Evolutionary conservation across 2,797 vertebrate genomes (phyloP).

Genomic region (Holocentrus rufus): DNA sequence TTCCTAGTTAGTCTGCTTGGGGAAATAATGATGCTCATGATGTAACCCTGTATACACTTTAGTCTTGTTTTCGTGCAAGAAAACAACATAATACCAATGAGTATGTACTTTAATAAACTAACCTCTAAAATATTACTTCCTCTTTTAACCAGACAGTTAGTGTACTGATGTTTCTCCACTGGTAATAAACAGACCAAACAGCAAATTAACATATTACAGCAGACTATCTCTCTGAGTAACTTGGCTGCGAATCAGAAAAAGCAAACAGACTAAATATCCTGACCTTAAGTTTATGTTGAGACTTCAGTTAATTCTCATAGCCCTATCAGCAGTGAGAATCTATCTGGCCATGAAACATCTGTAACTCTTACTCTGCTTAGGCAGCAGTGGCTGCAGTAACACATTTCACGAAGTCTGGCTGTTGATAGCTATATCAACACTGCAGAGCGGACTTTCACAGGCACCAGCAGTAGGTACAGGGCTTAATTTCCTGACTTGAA

Average conservation of each 20-base stretch:
- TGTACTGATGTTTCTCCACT: not conserved
- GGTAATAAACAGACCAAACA: constrained; percentile 6
- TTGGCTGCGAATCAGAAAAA: not conserved
- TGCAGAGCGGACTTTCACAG: constrained; percentile 20
- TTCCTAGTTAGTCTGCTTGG: constrained; percentile 41
- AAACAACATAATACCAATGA: constrained; percentile 9
- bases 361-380: constrained; percentile 38
- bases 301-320: not conserved
- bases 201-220: constrained; percentile 20
- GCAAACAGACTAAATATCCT: not conserved
- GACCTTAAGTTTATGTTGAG: not conserved
- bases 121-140: constrained; percentile 8
- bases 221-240: not conserved
- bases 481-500: constrained; percentile 68
- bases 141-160: constrained; percentile 16
- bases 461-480: constrained; percentile 29
- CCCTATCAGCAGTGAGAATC: not conserved
- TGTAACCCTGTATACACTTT: constrained; percentile 37
- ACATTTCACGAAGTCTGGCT: constrained; percentile 37
- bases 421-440: constrained; percentile 42
- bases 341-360: constrained; percentile 10
- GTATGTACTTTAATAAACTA: constrained; percentile 23
- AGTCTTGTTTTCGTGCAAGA: constrained; percentile 9
- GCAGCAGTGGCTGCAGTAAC: constrained; percentile 9
- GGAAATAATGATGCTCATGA: constrained; percentile 32